Conservation (phyloP, 2,113 vertebrate species). For the Phalacrocorax carbo region DNA sequence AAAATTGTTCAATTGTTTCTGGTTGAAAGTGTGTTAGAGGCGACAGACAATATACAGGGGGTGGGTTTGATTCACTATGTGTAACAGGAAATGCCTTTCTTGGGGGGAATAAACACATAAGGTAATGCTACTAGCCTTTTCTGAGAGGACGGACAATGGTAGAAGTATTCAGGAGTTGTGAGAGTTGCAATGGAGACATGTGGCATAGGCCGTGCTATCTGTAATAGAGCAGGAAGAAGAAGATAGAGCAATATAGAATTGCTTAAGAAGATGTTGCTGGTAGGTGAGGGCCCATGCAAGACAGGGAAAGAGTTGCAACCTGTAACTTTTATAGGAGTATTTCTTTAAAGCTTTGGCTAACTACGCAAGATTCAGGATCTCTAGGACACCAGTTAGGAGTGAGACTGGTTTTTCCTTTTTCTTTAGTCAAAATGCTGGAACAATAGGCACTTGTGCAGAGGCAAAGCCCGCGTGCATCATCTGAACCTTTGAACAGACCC, state of each 20-base stretch:
- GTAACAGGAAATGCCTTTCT: not conserved
- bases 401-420: not conserved
- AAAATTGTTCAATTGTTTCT: not conserved
- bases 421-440: not conserved
- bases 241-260: not conserved
- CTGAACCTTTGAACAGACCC: not conserved
- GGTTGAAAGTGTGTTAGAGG: not conserved
- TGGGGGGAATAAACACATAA: not conserved
- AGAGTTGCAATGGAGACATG: not conserved
- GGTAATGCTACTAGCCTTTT: not conserved
- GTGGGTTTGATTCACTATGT: not conserved
- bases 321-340: not conserved
- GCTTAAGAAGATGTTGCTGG: not conserved
- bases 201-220: not conserved
- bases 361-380: not conserved
- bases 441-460: not conserved
- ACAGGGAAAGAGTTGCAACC: not conserved
- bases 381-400: not conserved
- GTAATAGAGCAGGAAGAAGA: not conserved
- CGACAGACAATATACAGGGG: not conserved
- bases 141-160: not conserved
- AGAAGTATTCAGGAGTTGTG: not conserved
- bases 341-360: not conserved
- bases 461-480: not conserved
- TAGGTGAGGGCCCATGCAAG: not conserved